Evolutionary conservation across 2,113 vertebrate genomes (phyloP), one percentile per base, ranked within the genome.

Genomic region (Ceyx cyanopectus): DNA sequence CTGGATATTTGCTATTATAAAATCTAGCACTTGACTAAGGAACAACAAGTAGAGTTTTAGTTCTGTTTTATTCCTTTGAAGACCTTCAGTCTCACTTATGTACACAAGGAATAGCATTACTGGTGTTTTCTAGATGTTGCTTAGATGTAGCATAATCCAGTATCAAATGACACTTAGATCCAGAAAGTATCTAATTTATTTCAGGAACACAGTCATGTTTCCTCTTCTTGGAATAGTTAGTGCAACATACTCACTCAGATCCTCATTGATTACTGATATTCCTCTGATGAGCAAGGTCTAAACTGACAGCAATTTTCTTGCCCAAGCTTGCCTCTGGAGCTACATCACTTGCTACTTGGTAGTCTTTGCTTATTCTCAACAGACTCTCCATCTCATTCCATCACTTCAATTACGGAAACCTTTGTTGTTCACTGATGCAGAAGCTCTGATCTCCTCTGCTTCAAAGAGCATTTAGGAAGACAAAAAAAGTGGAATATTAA

Each of bases 261-360:
- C 97, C 4, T 93, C 93, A 46, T 98, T 96, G 3, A 94, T 98
- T 84, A 98, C 79, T 8, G 97, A 97, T 66, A 98, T 74, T 97
- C 89, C 51, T 98, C 98, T 0, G 97, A 98, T 67, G 77, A 98
- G 95, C 37, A 98, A 93, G 7, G 91, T 96, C 97, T 88, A 98
- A 93, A 48, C 97, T 96, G 14, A 97, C 97, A 95, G 96, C 94
- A 96, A 98, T 95, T 98, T 98, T 98, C 97, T 98, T 98, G 65
- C 97, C 97, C 83, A 97, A 66, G 7, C 87, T 96, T 87, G 94
- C 95, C 29, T 94, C 91, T 98, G 98, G 95, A 82, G 98, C 95
- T 0, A 95, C 96, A 89, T 92, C 96, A 29, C 90, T 97, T 95
- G 98, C 96, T 11, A 94, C 91, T 96, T 97, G 70, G 98, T 98